Base-by-base conservation (phyloP, 2,113 vertebrate species). In the Anser brachyrhynchus region DNA sequence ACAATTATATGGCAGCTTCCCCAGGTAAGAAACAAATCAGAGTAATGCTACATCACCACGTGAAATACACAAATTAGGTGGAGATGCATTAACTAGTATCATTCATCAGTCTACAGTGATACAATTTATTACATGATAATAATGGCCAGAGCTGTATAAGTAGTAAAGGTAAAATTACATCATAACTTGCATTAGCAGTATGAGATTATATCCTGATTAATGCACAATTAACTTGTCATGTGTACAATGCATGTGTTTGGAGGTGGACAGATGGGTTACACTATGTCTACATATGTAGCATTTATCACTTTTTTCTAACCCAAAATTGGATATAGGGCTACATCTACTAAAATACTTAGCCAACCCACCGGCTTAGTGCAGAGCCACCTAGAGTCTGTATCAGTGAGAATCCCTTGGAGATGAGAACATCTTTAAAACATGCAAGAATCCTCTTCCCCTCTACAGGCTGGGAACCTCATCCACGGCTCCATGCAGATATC, bases 201-300 rank as follows among this genome's bases (percentile, higher is more conserved):
- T 89, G 94, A 96, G 89, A 96, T 94, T 97, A 89, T 97, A 85
- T 90, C 92, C 96, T 97, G 96, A 97, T 93, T 93, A 96, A 97
- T 92, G 96, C 77, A 95, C 97, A 96, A 96, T 97, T 95, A 97
- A 96, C 91, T 95, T 94, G 89, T 96, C 95, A 75, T 73, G 82
- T 71, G 80, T 80, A 83, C 84, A 84, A 52, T 9, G 67, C 93
- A 57, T 57, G 89, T 93, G 92, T 96, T 96, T 87, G 79, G 83
- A 90, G 94, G 91, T 90, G 92, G 79, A 87, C 92, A 93, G 93
- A 95, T 93, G 95, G 91, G 91, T 95, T 94, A 92, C n/a, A 12
- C 76, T 66, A 23, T 5, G 8, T 91, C 84, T 94, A 88, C 74
- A 70, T 59, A 25, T 54, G 83, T 62, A 79, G 44, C 89, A 92